Evolutionary conservation across 2,797 vertebrate species (phyloP).

Genomic region (Vultur gryphus): DNA sequence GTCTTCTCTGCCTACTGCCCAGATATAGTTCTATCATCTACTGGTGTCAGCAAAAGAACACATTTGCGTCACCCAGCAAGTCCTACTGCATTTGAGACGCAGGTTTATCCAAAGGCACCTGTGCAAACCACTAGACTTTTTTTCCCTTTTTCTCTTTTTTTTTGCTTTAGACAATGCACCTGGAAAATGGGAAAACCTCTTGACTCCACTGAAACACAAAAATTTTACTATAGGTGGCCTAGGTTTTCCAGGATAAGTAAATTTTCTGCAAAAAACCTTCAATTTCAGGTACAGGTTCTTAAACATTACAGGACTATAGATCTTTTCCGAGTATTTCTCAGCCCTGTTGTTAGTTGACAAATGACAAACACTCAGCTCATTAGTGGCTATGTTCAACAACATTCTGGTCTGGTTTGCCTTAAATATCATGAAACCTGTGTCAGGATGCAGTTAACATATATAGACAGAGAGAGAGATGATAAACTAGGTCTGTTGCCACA

Average conservation of each 20-base stretch:
- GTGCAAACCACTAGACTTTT: background rate
- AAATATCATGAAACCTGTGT: background rate
- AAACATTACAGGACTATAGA: background rate
- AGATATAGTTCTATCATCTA: background rate
- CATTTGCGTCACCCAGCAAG: background rate
- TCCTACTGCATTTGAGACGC: background rate
- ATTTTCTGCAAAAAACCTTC: background rate
- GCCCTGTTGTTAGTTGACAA: background rate
- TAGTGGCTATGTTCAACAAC: background rate
- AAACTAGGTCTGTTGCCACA: background rate
- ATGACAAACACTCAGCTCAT: background rate
- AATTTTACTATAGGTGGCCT: background rate
- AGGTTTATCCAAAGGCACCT: background rate
- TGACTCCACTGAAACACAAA: background rate
- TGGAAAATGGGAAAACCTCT: background rate
- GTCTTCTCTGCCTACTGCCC: background rate
- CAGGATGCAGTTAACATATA: background rate
- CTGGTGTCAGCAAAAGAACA: background rate
- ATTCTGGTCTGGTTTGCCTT: background rate
- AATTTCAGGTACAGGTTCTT: background rate
- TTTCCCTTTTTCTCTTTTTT: no score
- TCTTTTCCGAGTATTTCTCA: background rate
- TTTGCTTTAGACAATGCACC: background rate
- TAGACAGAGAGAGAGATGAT: rapidly evolving
- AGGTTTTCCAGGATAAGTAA: background rate